These are phyloP conservation scores for Silvanus unidentatus DNA, from an alignment of 2,888 invertebrate species.

Conservation along the genomic window DNA sequence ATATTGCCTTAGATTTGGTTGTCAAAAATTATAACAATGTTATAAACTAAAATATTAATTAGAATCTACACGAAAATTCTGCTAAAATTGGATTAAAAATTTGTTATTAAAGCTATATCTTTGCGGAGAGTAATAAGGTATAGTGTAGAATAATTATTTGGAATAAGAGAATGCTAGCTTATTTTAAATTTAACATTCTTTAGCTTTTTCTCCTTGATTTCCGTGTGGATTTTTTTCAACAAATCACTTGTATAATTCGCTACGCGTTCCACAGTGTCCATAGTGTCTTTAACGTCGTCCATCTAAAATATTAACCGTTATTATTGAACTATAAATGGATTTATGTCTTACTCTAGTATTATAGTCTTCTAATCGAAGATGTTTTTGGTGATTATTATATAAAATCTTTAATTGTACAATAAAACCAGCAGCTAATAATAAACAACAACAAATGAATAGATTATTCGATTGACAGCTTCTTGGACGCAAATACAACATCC, in stretches of 20 bases:
- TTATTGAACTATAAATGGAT: background rate
- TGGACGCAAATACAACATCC: constrained; percentile 29
- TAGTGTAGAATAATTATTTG: no score
- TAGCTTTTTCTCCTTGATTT: no score
- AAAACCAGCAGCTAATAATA: constrained; percentile 28
- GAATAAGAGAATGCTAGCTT: no score
- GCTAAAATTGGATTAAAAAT: no score
- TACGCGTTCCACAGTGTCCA: constrained; percentile 1
- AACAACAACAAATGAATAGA: constrained; percentile 27
- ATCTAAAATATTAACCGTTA: background rate
- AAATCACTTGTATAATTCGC: constrained; percentile 1
- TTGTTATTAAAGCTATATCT: no score
- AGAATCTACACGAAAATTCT: no score
- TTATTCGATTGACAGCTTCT: constrained; percentile 28
- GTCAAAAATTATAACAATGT: no score
- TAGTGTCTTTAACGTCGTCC: background rate
- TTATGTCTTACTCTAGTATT: constrained; percentile 22
- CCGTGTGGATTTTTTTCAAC: background rate
- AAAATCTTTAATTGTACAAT: constrained; percentile 30
- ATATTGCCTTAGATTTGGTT: no score
- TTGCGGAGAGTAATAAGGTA: no score
- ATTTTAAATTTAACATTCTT: no score
- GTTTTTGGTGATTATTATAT: constrained; percentile 31
- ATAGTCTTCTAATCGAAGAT: constrained; percentile 28
- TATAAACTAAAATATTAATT: no score